Evolutionary conservation across 1,140 invertebrate species (phyloP), one percentile per base, ranked within the genome.

Genomic region (Macrostomum lignano): DNA sequence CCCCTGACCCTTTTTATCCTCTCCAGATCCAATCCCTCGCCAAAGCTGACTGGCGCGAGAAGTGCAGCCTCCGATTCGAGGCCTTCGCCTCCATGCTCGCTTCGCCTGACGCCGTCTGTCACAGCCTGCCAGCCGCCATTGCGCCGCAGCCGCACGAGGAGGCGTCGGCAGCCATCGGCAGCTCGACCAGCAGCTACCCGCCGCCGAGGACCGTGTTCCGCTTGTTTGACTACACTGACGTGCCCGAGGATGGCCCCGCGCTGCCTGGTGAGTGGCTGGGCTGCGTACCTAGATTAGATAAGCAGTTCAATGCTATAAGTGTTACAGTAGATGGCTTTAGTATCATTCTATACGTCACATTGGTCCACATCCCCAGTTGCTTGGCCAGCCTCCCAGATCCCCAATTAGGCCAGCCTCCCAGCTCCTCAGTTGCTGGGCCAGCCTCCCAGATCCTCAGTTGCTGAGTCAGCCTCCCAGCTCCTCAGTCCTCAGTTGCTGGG

Each of bases 161-260:
- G n/a, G n/a, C n/a, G n/a, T n/a, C n/a, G n/a, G n/a, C n/a, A n/a
- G n/a, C 31, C 5, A 22, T n/a, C 6, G 6, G 14, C 14, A 11
- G 9, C 5, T 21, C 19, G 3, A 19, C 32, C 17, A 74, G 71
- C 47, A 58, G 66, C 14, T 91, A 93, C 58, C 79, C 86, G 1
- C 70, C 84, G 74, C 61, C 68, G 36, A 40, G 44, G 4, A 49
- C 64, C 14, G 43, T 63, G 13, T 64, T 61, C 42, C 47, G 62
- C 21, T 46, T 98, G 68, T 98, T 98, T 63, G 86, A 94, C 58
- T 91, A 94, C 48, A 91, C 84, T 3, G 86, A 98, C 59, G 91
- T 86, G 48, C 81, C 84, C 7, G 82, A 88, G 58, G 58, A 76
- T 33, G 17, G 26, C 14, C 52, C 38, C 38, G 22, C 6, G 23